A percentile compares a stretch with the other conserved stretches of the same genome.
Evolutionary conservation across 2,888 invertebrate species (phyloP).

Genomic region (Melinaea menophilus): DNA sequence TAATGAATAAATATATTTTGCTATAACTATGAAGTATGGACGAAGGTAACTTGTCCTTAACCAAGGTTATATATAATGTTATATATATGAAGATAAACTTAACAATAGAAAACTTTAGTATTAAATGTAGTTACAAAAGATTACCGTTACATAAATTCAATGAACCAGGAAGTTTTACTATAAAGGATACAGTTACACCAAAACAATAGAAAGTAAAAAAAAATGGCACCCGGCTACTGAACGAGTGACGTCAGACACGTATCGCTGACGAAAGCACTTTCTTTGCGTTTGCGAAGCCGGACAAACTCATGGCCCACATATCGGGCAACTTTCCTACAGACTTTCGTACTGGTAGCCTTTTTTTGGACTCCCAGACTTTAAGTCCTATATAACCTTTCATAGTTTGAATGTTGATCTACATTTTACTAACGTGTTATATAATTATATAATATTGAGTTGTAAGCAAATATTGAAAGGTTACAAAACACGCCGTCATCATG

Average conservation of each 20-base stretch:
- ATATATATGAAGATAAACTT: no score
- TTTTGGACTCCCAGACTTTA: constrained; percentile 60
- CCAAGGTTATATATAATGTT: not conserved
- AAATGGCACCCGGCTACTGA: constrained; percentile 25
- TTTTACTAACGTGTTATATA: no score
- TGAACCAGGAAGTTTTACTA: constrained; percentile 4
- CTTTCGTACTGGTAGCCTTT: constrained; percentile 66
- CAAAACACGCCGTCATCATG: no score
- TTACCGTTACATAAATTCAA: not conserved
- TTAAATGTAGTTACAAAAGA: no score
- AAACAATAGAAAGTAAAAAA: constrained; percentile 16
- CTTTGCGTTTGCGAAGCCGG: constrained; percentile 40
- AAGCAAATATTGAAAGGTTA: no score
- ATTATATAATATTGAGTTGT: no score
- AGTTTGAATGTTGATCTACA: not conserved
- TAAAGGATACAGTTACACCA: constrained; percentile 5
- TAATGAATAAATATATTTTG: no score
- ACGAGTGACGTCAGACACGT: constrained; percentile 43
- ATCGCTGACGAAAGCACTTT: constrained; percentile 41
- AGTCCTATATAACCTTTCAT: constrained; percentile 35
- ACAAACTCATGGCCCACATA: constrained; percentile 70
- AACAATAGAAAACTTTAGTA: no score
- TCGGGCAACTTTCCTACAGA: constrained; percentile 74
- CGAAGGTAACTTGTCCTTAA: not conserved
- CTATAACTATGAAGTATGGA: no score